A percentile compares a stretch with the other conserved stretches of the same genome.
Evolutionary conservation across 1,140 invertebrate species (phyloP).

Genomic region (Drosophila funebris): DNA sequence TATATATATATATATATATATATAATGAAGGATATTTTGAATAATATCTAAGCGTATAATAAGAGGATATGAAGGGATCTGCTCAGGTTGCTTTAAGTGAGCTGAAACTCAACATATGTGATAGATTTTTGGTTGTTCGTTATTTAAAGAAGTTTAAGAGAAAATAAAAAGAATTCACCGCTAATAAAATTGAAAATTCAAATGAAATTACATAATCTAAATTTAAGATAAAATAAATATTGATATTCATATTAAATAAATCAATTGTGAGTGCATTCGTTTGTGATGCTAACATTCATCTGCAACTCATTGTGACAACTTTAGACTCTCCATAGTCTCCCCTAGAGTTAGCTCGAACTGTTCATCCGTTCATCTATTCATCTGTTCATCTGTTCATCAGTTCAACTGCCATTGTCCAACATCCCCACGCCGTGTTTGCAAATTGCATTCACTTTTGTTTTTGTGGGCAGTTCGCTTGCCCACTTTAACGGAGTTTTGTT

Average conservation of each 20-base stretch:
- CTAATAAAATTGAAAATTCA: too few species aligned
- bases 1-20: background rate
- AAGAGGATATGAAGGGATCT: background rate
- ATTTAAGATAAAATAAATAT: too few species aligned
- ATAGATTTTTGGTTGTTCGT: background rate
- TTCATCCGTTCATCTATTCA: constrained; percentile 12
- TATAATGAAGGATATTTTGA: background rate
- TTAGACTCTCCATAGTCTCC: background rate
- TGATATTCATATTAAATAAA: background rate
- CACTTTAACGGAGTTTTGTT: background rate
- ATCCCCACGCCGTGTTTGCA: too few species aligned
- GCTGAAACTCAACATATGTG: background rate
- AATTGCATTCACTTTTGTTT: constrained; percentile 59
- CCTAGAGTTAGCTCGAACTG: background rate
- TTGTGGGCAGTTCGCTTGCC: constrained; percentile 28
- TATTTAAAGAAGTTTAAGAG: too few species aligned
- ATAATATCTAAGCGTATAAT: too few species aligned
- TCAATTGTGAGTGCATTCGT: background rate
- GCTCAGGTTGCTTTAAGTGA: background rate
- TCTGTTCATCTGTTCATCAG: constrained; percentile 15
- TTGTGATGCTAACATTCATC: too few species aligned
- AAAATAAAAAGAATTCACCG: too few species aligned
- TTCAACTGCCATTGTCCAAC: too few species aligned
- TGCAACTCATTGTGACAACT: constrained; percentile 7
- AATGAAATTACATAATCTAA: too few species aligned